Conservation (phyloP, 2,888 invertebrate genomes). For the Helleia helle region DNA sequence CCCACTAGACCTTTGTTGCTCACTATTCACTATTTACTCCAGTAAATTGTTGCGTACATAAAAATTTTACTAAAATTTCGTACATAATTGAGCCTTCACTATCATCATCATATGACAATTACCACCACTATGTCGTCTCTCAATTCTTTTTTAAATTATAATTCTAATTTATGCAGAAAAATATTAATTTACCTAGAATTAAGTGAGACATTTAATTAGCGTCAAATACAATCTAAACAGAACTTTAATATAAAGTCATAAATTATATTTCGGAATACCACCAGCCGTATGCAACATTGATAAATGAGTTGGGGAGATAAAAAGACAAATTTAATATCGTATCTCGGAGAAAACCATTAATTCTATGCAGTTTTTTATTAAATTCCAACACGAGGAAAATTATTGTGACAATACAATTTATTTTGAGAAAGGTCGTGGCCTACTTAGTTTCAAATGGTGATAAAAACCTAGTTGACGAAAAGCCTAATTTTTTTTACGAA, state of each 20-base stretch:
- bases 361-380: constrained; percentile 33
- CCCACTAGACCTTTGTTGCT: too few relatives aligned
- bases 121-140: too few relatives aligned
- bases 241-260: constrained; percentile 5
- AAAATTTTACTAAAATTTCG: too few relatives aligned
- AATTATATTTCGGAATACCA: constrained; percentile 8
- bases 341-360: constrained; percentile 24
- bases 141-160: too few relatives aligned
- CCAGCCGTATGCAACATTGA: constrained; percentile 23
- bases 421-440: background rate
- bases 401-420: background rate
- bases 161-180: too few relatives aligned
- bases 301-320: constrained; percentile 35
- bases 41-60: too few relatives aligned
- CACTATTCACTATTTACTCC: too few relatives aligned
- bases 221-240: background rate
- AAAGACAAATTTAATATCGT: constrained; percentile 51
- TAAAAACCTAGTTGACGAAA: background rate
- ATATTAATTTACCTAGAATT: too few relatives aligned
- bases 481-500: background rate
- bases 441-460: background rate
- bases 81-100: too few relatives aligned
- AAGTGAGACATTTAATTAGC: too few relatives aligned
- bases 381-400: constrained; percentile 11
- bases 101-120: too few relatives aligned